These are phyloP conservation scores for Clupea harengus DNA, from an alignment of 2,113 vertebrate species.

Conservation along the genomic window DNA sequence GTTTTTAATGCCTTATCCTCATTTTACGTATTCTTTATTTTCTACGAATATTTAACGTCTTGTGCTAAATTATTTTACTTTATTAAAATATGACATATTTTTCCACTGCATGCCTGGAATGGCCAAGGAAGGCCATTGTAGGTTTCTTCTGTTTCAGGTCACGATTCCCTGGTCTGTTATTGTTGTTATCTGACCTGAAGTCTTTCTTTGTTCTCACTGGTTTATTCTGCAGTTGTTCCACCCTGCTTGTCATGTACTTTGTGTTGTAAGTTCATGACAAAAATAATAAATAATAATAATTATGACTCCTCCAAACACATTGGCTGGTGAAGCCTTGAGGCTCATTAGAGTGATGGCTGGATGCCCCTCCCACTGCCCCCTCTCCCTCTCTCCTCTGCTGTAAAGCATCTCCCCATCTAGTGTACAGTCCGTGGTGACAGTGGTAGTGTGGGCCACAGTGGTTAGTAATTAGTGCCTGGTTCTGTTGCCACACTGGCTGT, in stretches of 20 bases:
- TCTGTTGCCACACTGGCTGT: conserved; percentile 21
- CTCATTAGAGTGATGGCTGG: not conserved
- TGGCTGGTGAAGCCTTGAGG: not conserved
- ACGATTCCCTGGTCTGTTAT: not conserved
- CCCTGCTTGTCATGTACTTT: not conserved
- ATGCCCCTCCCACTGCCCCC: not conserved
- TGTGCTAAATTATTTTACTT: too few species aligned
- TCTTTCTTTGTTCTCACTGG: not conserved
- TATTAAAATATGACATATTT: too few species aligned
- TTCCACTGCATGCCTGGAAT: too few species aligned
- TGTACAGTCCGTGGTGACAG: conserved; percentile 32
- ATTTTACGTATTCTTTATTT: too few species aligned
- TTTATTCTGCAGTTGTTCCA: not conserved
- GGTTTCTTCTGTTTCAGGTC: not conserved
- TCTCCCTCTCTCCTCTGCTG: not conserved
- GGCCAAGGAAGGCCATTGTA: too few species aligned
- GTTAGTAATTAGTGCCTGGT: conserved; percentile 47
- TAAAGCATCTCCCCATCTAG: conserved; percentile 14
- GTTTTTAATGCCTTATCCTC: too few species aligned
- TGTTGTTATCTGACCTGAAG: too few species aligned
- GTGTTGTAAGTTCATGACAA: not conserved
- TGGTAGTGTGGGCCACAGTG: conserved; percentile 23
- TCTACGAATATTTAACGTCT: too few species aligned
- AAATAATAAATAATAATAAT: not conserved
- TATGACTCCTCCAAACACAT: not conserved